A percentile compares a stretch with the other conserved stretches of the same genome.
These are phyloP conservation scores for human DNA, from an alignment of 2,113 vertebrate species.

Conservation along the genomic window DNA sequence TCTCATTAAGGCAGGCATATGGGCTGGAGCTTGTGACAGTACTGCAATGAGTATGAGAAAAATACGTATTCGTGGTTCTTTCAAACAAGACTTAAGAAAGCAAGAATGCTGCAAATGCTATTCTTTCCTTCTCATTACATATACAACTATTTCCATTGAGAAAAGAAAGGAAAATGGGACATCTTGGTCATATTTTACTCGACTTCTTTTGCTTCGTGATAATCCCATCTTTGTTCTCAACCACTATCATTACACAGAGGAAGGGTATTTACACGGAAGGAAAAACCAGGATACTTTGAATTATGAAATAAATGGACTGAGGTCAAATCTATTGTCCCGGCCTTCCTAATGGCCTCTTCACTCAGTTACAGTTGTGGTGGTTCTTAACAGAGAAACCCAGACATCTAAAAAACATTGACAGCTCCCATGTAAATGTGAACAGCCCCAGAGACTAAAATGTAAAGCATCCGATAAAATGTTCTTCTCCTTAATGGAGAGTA, in stretches of 20 bases:
- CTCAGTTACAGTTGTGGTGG: background rate
- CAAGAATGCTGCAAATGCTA: slow-evolving; percentile 13
- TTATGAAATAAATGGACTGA: background rate
- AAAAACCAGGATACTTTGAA: background rate
- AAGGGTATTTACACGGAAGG: background rate
- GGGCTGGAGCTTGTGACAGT: slow-evolving; percentile 58
- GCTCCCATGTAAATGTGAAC: slow-evolving; percentile 66
- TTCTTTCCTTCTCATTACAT: slow-evolving; percentile 1
- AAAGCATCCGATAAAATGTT: background rate
- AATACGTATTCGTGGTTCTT: slow-evolving; percentile 57
- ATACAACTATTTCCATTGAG: slow-evolving; percentile 16
- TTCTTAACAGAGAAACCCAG: background rate
- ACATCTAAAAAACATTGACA: slow-evolving; percentile 24
- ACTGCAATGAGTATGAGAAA: slow-evolving; percentile 59
- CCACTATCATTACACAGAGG: background rate
- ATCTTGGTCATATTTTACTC: background rate
- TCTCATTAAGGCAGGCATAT: slow-evolving; percentile 67
- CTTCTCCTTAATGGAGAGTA: background rate
- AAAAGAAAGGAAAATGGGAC: background rate
- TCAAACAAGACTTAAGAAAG: slow-evolving; percentile 46
- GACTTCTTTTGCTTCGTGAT: background rate
- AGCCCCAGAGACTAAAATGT: background rate
- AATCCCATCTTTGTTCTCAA: background rate
- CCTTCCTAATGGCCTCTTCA: background rate
- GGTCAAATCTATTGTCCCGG: background rate